phyloP scores from a whole-genome alignment of 1,140 invertebrate species.

The Tenebrio molitor region DNA sequence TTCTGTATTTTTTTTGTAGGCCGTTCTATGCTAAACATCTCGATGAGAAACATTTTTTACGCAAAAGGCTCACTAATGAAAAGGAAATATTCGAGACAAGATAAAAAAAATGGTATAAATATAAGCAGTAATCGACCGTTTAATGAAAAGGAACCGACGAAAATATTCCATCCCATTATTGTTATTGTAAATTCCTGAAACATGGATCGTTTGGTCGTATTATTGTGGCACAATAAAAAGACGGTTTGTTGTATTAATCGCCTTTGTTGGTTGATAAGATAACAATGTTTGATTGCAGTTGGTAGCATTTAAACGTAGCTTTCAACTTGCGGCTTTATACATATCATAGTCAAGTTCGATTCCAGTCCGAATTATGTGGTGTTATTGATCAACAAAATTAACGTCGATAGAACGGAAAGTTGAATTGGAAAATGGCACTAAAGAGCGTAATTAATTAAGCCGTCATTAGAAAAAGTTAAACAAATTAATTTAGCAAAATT shows the following conservation, averaged over 20 bases:
- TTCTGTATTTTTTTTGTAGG: background rate
- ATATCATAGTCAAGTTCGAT: constrained; percentile 9
- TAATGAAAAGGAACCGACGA: constrained; percentile 11
- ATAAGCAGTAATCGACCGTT: constrained; percentile 10
- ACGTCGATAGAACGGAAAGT: constrained; percentile 2
- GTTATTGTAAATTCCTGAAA: constrained; percentile 29
- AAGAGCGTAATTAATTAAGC: constrained; percentile 22
- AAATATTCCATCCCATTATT: constrained; percentile 19
- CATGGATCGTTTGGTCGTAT: constrained; percentile 5
- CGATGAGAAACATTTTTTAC: background rate
- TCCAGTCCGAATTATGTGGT: constrained; percentile 11
- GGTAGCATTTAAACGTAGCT: constrained; percentile 15
- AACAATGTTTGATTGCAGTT: constrained; percentile 30
- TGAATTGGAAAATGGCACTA: background rate
- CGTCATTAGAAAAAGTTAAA: constrained; percentile 12
- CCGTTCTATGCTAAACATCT: no score
- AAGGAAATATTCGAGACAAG: constrained; percentile 25
- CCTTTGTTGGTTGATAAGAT: constrained; percentile 23
- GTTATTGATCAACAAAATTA: constrained; percentile 28
- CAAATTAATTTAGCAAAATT: constrained; percentile 12
- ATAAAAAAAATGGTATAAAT: constrained; percentile 10
- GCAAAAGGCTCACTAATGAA: constrained; percentile 18
- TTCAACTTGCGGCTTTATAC: constrained; percentile 13
- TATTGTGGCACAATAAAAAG: constrained; percentile 27
- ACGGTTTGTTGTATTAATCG: constrained; percentile 26